Conservation (phyloP, 1,140 invertebrate genomes). For the Bombus vancouverensis region DNA sequence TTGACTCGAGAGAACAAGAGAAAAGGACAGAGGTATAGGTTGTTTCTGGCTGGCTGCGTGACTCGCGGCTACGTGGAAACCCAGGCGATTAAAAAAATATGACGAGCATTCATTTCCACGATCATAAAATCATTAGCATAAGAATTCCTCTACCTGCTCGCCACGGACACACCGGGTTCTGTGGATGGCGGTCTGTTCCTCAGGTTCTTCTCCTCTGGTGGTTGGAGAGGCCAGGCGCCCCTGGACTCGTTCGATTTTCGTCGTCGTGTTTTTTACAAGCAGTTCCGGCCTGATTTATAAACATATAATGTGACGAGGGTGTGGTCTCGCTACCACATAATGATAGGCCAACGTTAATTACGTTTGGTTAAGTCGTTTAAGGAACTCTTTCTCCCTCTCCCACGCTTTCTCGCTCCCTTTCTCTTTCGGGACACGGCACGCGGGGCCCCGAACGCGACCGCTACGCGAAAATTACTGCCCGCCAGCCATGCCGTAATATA, state of each 20-base stretch:
- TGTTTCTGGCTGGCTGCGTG: conserved; percentile 49
- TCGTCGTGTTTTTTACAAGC: conserved; percentile 69
- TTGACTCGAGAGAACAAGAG: background rate
- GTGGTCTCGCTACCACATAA: conserved; percentile 83
- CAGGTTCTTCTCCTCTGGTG: background rate
- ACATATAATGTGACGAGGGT: conserved; percentile 84
- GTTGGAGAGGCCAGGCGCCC: conserved; percentile 49
- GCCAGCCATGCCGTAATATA: conserved; percentile 56
- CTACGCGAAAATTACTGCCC: conserved; percentile 61
- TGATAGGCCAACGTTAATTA: conserved; percentile 83
- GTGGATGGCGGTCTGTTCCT: background rate
- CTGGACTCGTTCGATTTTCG: conserved; percentile 60
- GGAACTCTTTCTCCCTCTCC: background rate
- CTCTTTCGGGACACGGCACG: background rate
- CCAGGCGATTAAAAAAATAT: conserved; percentile 82
- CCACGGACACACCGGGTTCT: conserved; percentile 13
- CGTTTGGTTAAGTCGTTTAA: conserved; percentile 76
- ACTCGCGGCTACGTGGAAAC: conserved; percentile 74
- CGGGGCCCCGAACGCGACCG: conserved; percentile 36
- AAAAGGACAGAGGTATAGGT: background rate
- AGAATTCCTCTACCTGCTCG: conserved; percentile 82
- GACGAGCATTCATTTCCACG: conserved; percentile 83
- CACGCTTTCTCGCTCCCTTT: background rate
- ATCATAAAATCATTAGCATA: conserved; percentile 84
- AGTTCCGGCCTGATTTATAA: conserved; percentile 82